Conservation (phyloP, 2,888 invertebrate genomes). For the Lacanobia wlatinum region DNA sequence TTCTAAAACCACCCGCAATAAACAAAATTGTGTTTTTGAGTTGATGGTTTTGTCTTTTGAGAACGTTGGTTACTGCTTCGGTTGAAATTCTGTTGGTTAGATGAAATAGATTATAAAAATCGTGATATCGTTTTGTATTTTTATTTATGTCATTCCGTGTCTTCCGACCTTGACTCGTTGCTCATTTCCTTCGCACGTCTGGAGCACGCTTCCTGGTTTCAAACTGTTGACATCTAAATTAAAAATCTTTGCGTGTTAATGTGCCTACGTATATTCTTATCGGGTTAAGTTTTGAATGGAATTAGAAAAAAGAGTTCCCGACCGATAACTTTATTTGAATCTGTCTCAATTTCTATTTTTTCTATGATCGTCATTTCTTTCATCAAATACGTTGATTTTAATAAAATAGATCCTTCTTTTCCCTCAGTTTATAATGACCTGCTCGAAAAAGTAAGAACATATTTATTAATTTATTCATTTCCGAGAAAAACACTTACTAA, state of each 20-base stretch:
- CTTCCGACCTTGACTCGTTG: slow-evolving; percentile 29
- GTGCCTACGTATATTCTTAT: not conserved
- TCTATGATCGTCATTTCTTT: not conserved
- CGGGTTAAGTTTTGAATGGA: not conserved
- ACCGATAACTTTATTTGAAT: not conserved
- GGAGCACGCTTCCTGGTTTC: slow-evolving; percentile 33
- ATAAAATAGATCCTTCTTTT: not conserved
- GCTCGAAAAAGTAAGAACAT: not conserved
- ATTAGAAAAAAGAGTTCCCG: not conserved
- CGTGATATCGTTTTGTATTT: not conserved
- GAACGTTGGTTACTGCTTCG: not conserved
- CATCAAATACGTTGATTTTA: not conserved
- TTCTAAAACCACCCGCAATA: slow-evolving; percentile 17
- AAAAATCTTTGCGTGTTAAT: slow-evolving; percentile 10
- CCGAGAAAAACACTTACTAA: slow-evolving; percentile 23
- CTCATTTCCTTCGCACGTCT: slow-evolving; percentile 29
- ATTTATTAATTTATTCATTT: slow-evolving; percentile 2
- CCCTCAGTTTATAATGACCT: not conserved
- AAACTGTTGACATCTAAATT: slow-evolving; percentile 31
- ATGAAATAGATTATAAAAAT: slow-evolving; percentile 13
- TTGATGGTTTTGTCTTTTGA: not conserved
- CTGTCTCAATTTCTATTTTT: not conserved
- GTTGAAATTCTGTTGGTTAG: not conserved
- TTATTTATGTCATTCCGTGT: slow-evolving; percentile 25
- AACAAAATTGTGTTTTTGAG: not conserved